Conservation (phyloP, 2,797 vertebrate genomes). For the Jordanella pulchra region DNA sequence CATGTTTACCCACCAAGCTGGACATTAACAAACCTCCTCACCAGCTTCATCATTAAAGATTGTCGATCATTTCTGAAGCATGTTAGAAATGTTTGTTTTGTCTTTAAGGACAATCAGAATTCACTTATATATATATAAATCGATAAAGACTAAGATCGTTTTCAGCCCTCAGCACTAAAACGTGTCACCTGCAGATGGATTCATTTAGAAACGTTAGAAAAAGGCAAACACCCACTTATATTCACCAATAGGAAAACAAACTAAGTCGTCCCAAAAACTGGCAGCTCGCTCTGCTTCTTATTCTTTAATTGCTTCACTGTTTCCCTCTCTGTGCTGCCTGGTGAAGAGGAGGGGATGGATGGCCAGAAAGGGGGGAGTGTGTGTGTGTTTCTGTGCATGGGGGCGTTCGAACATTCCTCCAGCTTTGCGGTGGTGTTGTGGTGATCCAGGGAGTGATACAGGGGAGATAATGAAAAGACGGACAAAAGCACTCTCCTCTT, state of each 20-base stretch:
- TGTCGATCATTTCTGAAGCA: not conserved
- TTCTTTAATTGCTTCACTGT: constrained; percentile 63
- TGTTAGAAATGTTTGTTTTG: not conserved
- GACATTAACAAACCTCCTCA: not conserved
- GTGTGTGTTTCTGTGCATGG: constrained; percentile 51
- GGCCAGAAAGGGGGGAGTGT: constrained; percentile 38
- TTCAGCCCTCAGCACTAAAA: not conserved
- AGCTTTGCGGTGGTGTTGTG: constrained; percentile 75
- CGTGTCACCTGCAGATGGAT: not conserved
- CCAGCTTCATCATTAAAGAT: too few species aligned
- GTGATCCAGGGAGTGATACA: constrained; percentile 85
- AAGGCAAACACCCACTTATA: constrained; percentile 5
- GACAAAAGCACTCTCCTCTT: constrained; percentile 86
- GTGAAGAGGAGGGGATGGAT: constrained; percentile 79
- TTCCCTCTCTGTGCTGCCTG: constrained; percentile 57
- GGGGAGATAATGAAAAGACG: constrained; percentile 86
- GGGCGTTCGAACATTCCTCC: constrained; percentile 82
- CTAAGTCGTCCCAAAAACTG: constrained; percentile 13
- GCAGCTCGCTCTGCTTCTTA: constrained; percentile 45
- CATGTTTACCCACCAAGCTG: not conserved
- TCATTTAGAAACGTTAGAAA: not conserved
- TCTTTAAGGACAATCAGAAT: not conserved
- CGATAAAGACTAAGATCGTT: not conserved
- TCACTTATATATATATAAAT: not conserved
- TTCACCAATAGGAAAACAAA: constrained; percentile 24